Conservation (phyloP, 2,888 invertebrate genomes). For the Druceiella hillmani region DNA sequence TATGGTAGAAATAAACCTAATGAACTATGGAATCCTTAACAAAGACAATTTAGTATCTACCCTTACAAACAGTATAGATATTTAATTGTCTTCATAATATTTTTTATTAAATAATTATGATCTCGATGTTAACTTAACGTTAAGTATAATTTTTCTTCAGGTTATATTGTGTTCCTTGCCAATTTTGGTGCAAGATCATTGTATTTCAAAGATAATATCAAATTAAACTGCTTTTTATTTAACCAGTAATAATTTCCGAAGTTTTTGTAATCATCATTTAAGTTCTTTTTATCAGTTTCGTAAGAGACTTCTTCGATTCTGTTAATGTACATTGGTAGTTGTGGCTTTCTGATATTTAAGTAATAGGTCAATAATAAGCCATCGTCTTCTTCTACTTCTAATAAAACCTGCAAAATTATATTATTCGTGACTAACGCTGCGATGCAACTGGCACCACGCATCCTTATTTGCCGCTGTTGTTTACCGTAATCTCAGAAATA, state of each 20-base stretch:
- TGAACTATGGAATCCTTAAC: too few species aligned
- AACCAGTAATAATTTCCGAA: background rate
- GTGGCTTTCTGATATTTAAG: background rate
- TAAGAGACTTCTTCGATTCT: background rate
- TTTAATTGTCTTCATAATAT: too few species aligned
- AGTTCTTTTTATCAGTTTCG: background rate
- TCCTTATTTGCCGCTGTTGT: too few species aligned
- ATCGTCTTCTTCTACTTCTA: background rate
- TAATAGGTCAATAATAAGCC: background rate
- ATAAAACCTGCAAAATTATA: background rate
- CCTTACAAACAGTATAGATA: too few species aligned
- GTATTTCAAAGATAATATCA: background rate
- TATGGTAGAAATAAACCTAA: too few species aligned
- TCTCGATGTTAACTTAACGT: background rate
- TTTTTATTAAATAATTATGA: too few species aligned
- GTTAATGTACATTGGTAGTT: background rate
- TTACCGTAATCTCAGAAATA: too few species aligned
- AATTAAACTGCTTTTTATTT: background rate
- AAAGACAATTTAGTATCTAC: too few species aligned
- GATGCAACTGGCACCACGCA: too few species aligned
- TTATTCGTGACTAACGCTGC: slow-evolving; percentile 1
- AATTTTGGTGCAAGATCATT: background rate
- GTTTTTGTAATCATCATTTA: background rate
- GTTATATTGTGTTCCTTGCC: background rate
- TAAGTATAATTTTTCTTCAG: background rate